Evolutionary conservation across 2,113 vertebrate genomes (phyloP).

Genomic region (Pseudonaja textilis): DNA sequence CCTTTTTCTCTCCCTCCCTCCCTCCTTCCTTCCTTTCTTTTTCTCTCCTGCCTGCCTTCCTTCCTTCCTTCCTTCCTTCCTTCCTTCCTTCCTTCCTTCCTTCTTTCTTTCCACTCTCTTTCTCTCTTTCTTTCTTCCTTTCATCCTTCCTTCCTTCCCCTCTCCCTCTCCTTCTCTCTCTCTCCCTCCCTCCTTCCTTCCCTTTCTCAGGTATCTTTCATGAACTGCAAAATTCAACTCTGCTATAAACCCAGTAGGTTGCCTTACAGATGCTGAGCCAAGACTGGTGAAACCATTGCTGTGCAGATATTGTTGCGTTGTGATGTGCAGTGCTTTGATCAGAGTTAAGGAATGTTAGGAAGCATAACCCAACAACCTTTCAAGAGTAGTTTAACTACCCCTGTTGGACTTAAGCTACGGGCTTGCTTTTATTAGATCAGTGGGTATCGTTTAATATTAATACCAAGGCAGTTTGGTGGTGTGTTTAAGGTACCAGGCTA

Average conservation of each 20-base stretch:
- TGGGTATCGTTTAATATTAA: not conserved
- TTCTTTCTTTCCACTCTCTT: no score
- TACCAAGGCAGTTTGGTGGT: not conserved
- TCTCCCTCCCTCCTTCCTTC: no score
- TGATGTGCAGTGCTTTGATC: not conserved
- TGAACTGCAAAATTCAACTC: not conserved
- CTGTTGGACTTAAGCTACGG: not conserved
- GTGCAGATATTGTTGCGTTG: not conserved
- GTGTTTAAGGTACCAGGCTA: not conserved
- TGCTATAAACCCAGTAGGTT: not conserved
- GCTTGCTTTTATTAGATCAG: not conserved
- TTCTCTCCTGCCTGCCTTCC: no score
- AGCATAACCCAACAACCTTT: not conserved
- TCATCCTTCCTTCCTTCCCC: no score
- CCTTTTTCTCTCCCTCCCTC: no score
- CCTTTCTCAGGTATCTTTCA: not conserved
- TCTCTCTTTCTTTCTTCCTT: no score
- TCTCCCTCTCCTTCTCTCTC: no score
- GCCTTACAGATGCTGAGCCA: not conserved
- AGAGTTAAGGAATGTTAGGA: not conserved
- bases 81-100: no score
- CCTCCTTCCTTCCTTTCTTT: fast-evolving
- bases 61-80: no score
- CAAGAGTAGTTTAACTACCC: not conserved
- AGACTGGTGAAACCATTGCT: not conserved